Evolutionary conservation across 92 coral and sea anemone genomes (phyloP), one percentile per base, ranked within the genome.

Genomic region (Phenganax subtilis): DNA sequence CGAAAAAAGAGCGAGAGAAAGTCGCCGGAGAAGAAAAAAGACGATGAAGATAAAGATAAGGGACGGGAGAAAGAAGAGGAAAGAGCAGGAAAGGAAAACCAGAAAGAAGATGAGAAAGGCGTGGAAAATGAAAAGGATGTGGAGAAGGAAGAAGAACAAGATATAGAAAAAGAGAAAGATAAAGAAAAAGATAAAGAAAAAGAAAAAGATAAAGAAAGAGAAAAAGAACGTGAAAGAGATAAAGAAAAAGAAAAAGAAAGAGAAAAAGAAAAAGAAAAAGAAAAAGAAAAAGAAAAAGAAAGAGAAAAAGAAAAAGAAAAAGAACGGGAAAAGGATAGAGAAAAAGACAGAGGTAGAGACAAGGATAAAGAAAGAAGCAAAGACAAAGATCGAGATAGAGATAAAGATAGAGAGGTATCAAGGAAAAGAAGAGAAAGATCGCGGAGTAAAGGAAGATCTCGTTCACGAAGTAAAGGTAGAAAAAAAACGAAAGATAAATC

Each of bases 121-220:
- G 72, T 20, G 69, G 76, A 11, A 80, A 82, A 12, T 30, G 81
- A 84, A 12, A 85, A 81, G 68, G 88, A 85, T 37, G 80, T 60
- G 16, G 88, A 85, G 72, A 75, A 57, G 57, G 76, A 31, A 17
- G 69, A 75, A 75, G 86, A 82, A 56, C 76, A 31, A 11, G 89
- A 71, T 74, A 55, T 51, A 81, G 91, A 85, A 47, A 77, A 28
- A 55, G 88, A 82, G 12, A 75, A 75, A 17, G 77, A 73, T 12
- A 61, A 62, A 61, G 82, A 69, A n/a, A 65, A 60, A 70, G 75
- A 76, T 27, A n/a, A 68, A 20, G 75, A 54, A 66, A 71, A 63
- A 66, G 75, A 71, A 80, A 86, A 60, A 12, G 70, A 62, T 54
- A 84, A 69, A n/a, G 71, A 60, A 71, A 81, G 71, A 47, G 29